A percentile compares a stretch with the other conserved stretches of the same genome.
phyloP scores from a whole-genome alignment of 2,888 invertebrate genomes.

The Pimpla rufipes region DNA sequence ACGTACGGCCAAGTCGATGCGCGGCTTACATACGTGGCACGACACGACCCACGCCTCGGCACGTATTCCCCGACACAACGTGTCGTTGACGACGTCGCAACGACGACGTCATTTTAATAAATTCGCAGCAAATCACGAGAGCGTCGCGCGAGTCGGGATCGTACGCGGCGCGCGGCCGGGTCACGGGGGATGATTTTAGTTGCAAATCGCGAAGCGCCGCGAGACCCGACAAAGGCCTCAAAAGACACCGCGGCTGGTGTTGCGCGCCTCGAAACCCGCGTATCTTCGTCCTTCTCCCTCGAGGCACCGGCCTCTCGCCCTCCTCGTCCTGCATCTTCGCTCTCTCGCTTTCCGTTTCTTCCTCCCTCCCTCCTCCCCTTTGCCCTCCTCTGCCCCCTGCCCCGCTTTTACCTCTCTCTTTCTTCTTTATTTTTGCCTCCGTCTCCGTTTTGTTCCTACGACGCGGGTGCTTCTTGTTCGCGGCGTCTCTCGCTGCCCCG shows the following conservation, averaged over 20 bases:
- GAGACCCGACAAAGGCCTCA: constrained; percentile 84
- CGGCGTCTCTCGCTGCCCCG: constrained; percentile 66
- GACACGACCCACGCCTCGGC: constrained; percentile 41
- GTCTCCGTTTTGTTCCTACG: constrained; percentile 62
- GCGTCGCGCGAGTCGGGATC: constrained; percentile 28
- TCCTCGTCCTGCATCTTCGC: constrained; percentile 46
- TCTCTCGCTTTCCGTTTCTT: constrained; percentile 54
- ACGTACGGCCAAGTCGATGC: constrained; percentile 32
- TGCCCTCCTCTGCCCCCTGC: constrained; percentile 40
- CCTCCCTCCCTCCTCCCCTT: constrained; percentile 62
- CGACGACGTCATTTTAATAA: constrained; percentile 82
- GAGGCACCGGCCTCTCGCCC: constrained; percentile 57
- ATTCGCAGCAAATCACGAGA: constrained; percentile 82
- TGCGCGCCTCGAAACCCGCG: constrained; percentile 66
- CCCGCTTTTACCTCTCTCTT: constrained; percentile 42
- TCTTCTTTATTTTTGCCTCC: constrained; percentile 52
- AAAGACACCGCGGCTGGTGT: constrained; percentile 80
- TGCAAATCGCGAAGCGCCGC: constrained; percentile 85
- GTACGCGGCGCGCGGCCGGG: constrained; percentile 65
- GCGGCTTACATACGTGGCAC: constrained; percentile 4
- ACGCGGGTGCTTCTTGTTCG: constrained; percentile 62
- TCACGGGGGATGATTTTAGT: constrained; percentile 84
- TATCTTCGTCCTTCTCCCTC: constrained; percentile 70
- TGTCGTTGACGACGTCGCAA: constrained; percentile 61
- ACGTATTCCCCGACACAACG: constrained; percentile 44